Evolutionary conservation across 1,140 invertebrate species (phyloP), one percentile per base, ranked within the genome.

Genomic region (Berghia stephanieae): DNA sequence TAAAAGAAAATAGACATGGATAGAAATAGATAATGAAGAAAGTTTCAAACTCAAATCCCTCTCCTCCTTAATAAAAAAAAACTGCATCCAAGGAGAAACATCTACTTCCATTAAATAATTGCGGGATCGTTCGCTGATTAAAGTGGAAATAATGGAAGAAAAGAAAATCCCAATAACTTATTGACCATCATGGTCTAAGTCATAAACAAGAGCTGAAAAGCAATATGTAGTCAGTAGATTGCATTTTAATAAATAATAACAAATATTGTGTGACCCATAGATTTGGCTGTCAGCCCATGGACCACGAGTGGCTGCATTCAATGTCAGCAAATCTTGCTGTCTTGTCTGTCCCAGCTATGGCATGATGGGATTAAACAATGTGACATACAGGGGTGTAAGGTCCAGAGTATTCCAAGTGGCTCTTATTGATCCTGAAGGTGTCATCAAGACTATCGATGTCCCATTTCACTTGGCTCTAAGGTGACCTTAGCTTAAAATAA

Each of bases 271-370:
- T 57, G n/a, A 52, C 21, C 16, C n/a, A 6, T 57, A 90, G 88
- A 86, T 91, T 3, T 96, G 95, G 94, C 92, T 93, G 1, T 91
- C 95, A 71, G 95, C 96, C 86, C 92, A 94, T 84, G 96, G 96
- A 2, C 93, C 93, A 18, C 93, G 96, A 89, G 94, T 98, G 18
- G 94, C 95, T 43, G 95, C 95, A 0, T 98, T 98, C 89, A 94
- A 94, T 79, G 95, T 96, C 1, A 93, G 93, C 40, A 96, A 96
- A 90, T 92, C 93, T 88, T 86, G 88, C 79, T 77, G 79, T 27
- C 80, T 90, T 63, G 74, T 90, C 3, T 88, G 95, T 84, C 93
- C 93, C 40, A 94, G 93, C 81, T 94, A 96, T 86, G 93, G 94
- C 16, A 90, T 96, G 71, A 90, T 96, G 83, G 95, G 95, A 24